Base-by-base conservation (phyloP, 2,113 vertebrate genomes). In the Bubo scandiacus region DNA sequence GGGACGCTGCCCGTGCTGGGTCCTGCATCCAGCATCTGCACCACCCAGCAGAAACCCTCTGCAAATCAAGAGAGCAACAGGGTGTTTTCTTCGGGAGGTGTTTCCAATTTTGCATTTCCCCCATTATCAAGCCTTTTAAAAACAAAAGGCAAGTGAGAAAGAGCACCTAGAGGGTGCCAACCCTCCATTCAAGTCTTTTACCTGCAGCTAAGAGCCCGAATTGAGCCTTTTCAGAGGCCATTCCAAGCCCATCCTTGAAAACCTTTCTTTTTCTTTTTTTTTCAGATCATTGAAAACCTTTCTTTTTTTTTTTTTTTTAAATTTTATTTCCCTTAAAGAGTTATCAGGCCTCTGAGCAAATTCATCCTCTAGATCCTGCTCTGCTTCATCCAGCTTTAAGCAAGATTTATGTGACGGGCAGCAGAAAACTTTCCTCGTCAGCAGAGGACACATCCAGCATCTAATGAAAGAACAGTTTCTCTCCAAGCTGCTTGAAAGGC, bases 11-110 rank as follows among this genome's bases (percentile, higher is more conserved):
- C 18, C 5, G 6, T 1, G 22, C 36, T 1, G 43, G 43, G 45
- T 59, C 36, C 30, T 2, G 9, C 66, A 61, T 4, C 43, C 43
- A 49, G 12, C 29, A 27, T 8, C 65, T 59, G 22, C 13, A 5
- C n/a, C n/a, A 6, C 3, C 22, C 7, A 2, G 57, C 6, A 1
- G 15, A 12, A 21, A 15, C 42, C 42, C 34, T 21, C 40, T 6
- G 59, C 54, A 36, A 43, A 70, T 10, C 54, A 21, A 21, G 22
- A 34, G 65, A 6, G 13, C 11, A 21, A 58, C 38, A 32, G 77
- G 47, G 45, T 25, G 2, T 78, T 61, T 36, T 45, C 87, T 40
- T 10, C 55, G 63, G 13, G 11, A 30, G 43, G 32, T 5, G 66
- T 14, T 65, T 45, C 73, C 89, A 38, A 6, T 11, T 11, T 52